phyloP scores from a whole-genome alignment of 1,140 invertebrate species.

The Pseudomyrmex dendroicus region DNA sequence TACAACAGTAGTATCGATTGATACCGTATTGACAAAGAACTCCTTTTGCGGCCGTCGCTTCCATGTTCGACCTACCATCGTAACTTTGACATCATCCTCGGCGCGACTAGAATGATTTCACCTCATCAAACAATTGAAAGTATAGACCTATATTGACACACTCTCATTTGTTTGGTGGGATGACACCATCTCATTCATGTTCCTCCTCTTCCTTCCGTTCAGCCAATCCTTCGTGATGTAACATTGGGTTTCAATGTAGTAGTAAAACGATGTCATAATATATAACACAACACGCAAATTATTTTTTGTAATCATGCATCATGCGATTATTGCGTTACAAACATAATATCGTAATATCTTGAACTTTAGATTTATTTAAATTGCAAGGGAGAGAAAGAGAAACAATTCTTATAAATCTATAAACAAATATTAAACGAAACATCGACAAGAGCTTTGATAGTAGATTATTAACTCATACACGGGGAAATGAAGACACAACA shows the following conservation, averaged over 20 bases:
- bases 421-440: not conserved
- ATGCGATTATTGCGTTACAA: slow-evolving; percentile 1
- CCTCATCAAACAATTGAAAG: slow-evolving; percentile 86
- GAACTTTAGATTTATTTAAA: not conserved
- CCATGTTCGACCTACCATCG: slow-evolving; percentile 65
- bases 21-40: slow-evolving; percentile 47
- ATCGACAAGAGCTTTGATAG: not conserved
- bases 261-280: not conserved
- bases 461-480: slow-evolving; percentile 25
- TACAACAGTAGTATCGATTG: slow-evolving; percentile 46
- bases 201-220: slow-evolving; percentile 34
- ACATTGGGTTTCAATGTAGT: not conserved
- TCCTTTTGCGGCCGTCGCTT: slow-evolving; percentile 20
- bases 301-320: slow-evolving; percentile 8
- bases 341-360: not conserved
- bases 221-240: slow-evolving; percentile 2
- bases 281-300: not conserved
- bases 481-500: slow-evolving; percentile 19
- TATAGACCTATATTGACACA: slow-evolving; percentile 85
- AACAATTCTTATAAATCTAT: not conserved
- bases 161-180: slow-evolving; percentile 86
- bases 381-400: not conserved
- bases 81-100: slow-evolving; percentile 57
- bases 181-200: slow-evolving; percentile 81
- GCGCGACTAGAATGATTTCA: slow-evolving; percentile 82